Evolutionary conservation across 2,888 invertebrate genomes (phyloP), one percentile per base, ranked within the genome.

Genomic region (Clostera curtula): DNA sequence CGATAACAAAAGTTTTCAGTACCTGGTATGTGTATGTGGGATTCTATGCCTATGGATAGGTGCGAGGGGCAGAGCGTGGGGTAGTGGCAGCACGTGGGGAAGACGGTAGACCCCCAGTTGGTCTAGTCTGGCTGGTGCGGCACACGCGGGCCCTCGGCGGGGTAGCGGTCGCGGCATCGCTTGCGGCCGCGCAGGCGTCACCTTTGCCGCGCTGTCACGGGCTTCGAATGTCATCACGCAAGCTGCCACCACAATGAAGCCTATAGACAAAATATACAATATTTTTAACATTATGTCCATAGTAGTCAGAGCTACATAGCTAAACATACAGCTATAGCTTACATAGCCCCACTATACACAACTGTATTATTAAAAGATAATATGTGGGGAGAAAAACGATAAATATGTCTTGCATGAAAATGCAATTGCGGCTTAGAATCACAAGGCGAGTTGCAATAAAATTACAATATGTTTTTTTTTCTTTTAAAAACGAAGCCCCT

Each of bases 171-270:
- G 83, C 4, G 86, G 85, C 35, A 87, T 60, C 23, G 85, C 67
- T 29, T 82, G 80, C 36, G 85, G 63, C 50, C 85, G 86, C 15
- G 94, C 93, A 1, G 95, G 95, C 8, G 95, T 93, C 27, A 97
- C 94, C 31, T 80, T 80, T 0, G 96, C 95, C 0, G 97, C 95
- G 36, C 95, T 95, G 73, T 98, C 98, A 2, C 97, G 88, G 1
- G 96, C 96, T 65, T 98, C 98, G 63, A 98, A 96, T n/a, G 97
- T 98, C 93, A 98, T 96, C 27, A 98, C 98, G 63, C 97, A 97
- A 0, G 97, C 96, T 14, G 97, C 96, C 11, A 98, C 97, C 19
- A 98, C 94, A 46, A 97, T 95, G 68, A 98, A 98, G 18, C 95
- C 93, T 93, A 49, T n/a, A n/a, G 8, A 40, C 39, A 22, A 10